Evolutionary conservation across 1,140 invertebrate genomes (phyloP).

Genomic region (Chlorops oryzae): DNA sequence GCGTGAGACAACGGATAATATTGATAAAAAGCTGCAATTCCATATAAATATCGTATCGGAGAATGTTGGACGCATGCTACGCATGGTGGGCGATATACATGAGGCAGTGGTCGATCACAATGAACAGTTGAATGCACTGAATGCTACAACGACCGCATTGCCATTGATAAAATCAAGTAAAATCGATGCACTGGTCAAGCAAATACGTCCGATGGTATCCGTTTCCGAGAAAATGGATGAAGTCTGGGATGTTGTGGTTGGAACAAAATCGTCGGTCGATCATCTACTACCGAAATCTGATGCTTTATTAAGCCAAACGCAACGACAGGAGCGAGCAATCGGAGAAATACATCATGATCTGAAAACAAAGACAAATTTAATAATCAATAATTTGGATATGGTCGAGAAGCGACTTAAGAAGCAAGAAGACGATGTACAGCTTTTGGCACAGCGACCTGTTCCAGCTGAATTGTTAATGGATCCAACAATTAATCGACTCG

Average conservation of each 20-base stretch:
- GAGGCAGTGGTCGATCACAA: constrained; percentile 67
- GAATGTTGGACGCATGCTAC: constrained; percentile 68
- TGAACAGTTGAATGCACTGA: constrained; percentile 44
- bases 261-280: constrained; percentile 78
- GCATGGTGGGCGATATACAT: constrained; percentile 72
- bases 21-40: constrained; percentile 76
- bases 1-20: constrained; percentile 64
- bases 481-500: constrained; percentile 67
- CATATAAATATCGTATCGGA: constrained; percentile 77
- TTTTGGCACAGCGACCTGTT: constrained; percentile 62
- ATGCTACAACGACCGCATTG: constrained; percentile 52
- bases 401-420: constrained; percentile 77
- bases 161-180: constrained; percentile 61
- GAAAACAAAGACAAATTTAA: constrained; percentile 73
- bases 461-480: constrained; percentile 67
- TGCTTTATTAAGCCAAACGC: constrained; percentile 75
- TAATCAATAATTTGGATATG: constrained; percentile 79
- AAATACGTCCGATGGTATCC: constrained; percentile 74
- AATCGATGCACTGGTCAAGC: constrained; percentile 67
- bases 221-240: constrained; percentile 85
- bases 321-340: constrained; percentile 78
- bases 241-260: constrained; percentile 81
- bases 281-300: constrained; percentile 78
- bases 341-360: constrained; percentile 80
- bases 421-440: constrained; percentile 62